phyloP scores from a whole-genome alignment of 2,888 invertebrate genomes.

The Cecidostiba fungosa region DNA sequence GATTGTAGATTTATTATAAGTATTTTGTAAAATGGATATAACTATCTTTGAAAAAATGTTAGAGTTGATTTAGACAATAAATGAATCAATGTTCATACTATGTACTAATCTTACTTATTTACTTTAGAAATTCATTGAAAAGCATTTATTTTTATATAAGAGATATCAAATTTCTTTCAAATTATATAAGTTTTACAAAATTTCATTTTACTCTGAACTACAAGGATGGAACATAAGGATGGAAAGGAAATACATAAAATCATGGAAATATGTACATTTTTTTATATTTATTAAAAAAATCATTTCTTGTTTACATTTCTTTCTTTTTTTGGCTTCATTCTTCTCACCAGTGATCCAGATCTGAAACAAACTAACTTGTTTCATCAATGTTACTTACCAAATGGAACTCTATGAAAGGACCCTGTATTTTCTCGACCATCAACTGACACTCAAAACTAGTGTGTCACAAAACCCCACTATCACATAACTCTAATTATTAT shows the following conservation, averaged over 20 bases:
- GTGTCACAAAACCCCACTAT: conserved; percentile 59
- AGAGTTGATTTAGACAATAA: too few species aligned
- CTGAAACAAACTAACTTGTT: conserved; percentile 37
- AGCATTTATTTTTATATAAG: too few species aligned
- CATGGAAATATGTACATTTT: background rate
- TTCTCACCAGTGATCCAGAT: background rate
- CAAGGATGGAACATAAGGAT: background rate
- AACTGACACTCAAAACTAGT: conserved; percentile 20
- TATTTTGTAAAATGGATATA: too few species aligned
- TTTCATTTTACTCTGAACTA: too few species aligned
- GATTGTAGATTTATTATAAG: too few species aligned
- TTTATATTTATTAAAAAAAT: background rate
- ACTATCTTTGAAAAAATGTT: too few species aligned
- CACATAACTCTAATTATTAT: conserved; percentile 45
- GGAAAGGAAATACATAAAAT: background rate
- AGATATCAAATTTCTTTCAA: too few species aligned
- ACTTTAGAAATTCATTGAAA: too few species aligned
- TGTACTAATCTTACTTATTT: too few species aligned
- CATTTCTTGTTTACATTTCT: background rate
- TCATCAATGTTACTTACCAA: conserved; percentile 51
- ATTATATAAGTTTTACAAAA: too few species aligned
- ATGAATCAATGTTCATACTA: too few species aligned
- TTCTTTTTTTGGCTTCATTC: background rate
- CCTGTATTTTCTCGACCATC: background rate
- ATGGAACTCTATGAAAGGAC: background rate